These are phyloP conservation scores for Drymonia ruficornis DNA, from an alignment of 2,888 invertebrate species.

Conservation along the genomic window DNA sequence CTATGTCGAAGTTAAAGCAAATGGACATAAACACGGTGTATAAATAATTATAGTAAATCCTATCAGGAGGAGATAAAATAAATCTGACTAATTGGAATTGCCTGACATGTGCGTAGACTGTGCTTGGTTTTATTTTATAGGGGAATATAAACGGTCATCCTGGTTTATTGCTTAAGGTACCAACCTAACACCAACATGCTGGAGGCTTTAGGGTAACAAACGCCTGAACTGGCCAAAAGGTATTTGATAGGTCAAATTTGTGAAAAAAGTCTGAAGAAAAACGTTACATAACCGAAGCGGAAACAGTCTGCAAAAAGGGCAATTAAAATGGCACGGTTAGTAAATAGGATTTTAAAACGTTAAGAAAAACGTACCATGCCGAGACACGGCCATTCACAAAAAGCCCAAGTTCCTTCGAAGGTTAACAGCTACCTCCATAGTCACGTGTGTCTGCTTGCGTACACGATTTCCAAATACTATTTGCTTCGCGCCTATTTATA, in stretches of 20 bases:
- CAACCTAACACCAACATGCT: too few species aligned
- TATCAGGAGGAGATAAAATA: not conserved
- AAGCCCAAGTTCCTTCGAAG: slow-evolving; percentile 32
- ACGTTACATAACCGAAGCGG: slow-evolving; percentile 27
- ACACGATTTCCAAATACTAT: slow-evolving; percentile 17
- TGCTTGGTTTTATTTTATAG: too few species aligned
- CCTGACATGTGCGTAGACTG: too few species aligned
- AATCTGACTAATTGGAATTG: not conserved
- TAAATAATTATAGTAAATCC: not conserved
- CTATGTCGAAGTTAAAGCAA: too few species aligned
- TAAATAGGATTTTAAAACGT: slow-evolving; percentile 34
- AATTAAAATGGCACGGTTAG: slow-evolving; percentile 39
- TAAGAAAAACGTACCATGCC: slow-evolving; percentile 20
- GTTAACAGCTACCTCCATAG: slow-evolving; percentile 32
- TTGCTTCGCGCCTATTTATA: slow-evolving; percentile 3
- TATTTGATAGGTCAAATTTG: not conserved
- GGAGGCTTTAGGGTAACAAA: too few species aligned
- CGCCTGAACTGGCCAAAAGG: not conserved
- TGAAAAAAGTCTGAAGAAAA: slow-evolving; percentile 14
- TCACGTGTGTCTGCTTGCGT: slow-evolving; percentile 9
- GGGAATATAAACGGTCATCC: too few species aligned
- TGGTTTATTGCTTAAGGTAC: too few species aligned
- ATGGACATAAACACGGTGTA: too few species aligned
- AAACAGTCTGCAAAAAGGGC: slow-evolving; percentile 32
- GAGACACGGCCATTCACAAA: slow-evolving; percentile 35